A percentile compares a stretch with the other conserved stretches of the same genome.
These are phyloP conservation scores for Amblyraja radiata DNA, from an alignment of 2,797 vertebrate genomes.

Conservation along the genomic window DNA sequence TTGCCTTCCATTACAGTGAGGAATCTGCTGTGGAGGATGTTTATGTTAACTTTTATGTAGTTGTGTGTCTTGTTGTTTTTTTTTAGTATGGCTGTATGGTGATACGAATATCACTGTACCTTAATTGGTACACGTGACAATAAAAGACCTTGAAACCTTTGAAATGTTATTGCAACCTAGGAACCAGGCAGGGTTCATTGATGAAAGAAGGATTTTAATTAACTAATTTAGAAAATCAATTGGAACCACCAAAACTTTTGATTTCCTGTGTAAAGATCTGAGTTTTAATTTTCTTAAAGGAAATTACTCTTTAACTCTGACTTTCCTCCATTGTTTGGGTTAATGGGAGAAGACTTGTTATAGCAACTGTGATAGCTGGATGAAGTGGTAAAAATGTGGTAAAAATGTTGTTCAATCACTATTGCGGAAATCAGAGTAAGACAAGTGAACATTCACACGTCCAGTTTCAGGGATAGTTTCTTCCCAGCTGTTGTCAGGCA, in stretches of 20 bases:
- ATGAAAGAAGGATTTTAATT: background rate
- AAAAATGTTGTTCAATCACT: background rate
- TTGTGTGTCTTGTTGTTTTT: too few species aligned
- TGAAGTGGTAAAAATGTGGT: background rate
- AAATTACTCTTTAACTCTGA: background rate
- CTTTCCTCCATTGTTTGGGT: background rate
- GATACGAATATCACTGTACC: too few species aligned
- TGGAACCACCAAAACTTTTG: background rate
- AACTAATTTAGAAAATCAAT: background rate
- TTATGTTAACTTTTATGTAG: too few species aligned
- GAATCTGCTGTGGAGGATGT: too few species aligned
- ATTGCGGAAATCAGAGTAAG: background rate
- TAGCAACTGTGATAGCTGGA: background rate
- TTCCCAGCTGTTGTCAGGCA: too few species aligned
- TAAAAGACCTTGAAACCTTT: too few species aligned
- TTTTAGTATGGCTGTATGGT: too few species aligned
- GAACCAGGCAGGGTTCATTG: background rate
- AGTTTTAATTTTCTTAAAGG: background rate
- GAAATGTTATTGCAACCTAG: background rate
- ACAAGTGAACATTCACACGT: background rate
- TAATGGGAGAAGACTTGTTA: background rate
- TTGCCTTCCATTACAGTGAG: too few species aligned
- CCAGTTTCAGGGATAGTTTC: too few species aligned
- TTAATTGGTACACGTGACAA: too few species aligned
- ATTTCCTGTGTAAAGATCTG: background rate